A percentile compares a stretch with the other conserved stretches of the same genome.
Evolutionary conservation across 1,140 invertebrate species (phyloP).

Genomic region (Delia radicum): DNA sequence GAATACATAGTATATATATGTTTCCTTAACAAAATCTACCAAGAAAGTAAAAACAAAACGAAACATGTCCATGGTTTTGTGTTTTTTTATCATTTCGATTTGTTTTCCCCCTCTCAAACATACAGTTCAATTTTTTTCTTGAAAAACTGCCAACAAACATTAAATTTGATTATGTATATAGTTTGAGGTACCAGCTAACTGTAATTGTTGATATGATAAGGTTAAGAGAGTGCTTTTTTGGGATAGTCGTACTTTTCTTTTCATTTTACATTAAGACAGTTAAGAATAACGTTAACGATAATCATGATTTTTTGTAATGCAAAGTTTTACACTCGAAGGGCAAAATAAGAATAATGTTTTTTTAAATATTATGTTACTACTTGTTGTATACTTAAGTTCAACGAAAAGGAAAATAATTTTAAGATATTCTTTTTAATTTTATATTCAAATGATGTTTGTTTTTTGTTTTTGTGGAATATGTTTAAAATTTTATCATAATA

Average conservation of each 20-base stretch:
- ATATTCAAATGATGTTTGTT: background rate
- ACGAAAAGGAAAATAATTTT: background rate
- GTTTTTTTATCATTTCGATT: background rate
- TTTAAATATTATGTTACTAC: background rate
- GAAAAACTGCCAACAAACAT: too few relatives aligned
- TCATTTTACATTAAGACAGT: too few relatives aligned
- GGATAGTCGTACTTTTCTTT: too few relatives aligned
- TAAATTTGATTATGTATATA: background rate
- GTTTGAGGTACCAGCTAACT: too few relatives aligned
- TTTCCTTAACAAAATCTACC: too few relatives aligned
- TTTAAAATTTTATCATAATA: too few relatives aligned
- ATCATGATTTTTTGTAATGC: background rate
- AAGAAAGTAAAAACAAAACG: background rate
- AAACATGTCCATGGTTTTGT: background rate
- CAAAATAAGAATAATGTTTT: background rate
- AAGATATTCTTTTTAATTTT: background rate
- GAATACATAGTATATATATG: too few relatives aligned
- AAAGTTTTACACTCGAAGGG: too few relatives aligned
- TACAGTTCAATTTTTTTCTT: too few relatives aligned
- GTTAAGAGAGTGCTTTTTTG: too few relatives aligned
- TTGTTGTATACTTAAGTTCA: too few relatives aligned
- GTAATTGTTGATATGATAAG: too few relatives aligned
- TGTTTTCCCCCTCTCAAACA: background rate
- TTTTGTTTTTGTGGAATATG: background rate
- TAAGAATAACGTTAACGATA: background rate